Conservation (phyloP, 2,888 invertebrate species). For the Dolichomitus sp. region DNA sequence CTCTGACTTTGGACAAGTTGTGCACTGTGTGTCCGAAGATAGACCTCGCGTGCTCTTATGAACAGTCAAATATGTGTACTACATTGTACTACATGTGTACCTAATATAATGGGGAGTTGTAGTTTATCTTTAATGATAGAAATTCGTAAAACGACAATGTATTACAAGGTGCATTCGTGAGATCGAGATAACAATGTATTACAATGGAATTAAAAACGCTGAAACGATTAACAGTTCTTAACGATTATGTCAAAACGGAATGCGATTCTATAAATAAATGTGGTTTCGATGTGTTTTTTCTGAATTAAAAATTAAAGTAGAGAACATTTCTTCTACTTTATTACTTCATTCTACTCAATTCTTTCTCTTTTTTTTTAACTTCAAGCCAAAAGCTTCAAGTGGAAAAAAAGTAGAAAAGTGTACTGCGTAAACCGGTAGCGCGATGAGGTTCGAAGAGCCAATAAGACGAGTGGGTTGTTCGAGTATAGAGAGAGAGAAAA, state of each 20-base stretch:
- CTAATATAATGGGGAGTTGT: constrained; percentile 39
- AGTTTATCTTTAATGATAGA: constrained; percentile 23
- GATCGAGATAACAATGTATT: background rate
- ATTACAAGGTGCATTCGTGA: background rate
- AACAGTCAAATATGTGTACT: constrained; percentile 49
- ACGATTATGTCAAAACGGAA: background rate
- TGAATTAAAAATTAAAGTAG: background rate
- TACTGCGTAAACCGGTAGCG: constrained; percentile 43
- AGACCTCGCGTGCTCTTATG: constrained; percentile 60
- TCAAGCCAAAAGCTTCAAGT: background rate
- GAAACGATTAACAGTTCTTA: background rate
- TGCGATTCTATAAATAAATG: background rate
- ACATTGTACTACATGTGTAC: constrained; percentile 49
- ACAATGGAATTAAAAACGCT: constrained; percentile 17
- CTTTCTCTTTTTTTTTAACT: too few relatives aligned
- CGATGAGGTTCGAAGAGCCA: constrained; percentile 58
- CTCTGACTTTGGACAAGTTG: constrained; percentile 34
- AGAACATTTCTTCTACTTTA: too few relatives aligned
- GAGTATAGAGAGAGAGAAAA: constrained; percentile 34
- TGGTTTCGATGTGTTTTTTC: background rate
- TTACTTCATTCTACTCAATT: too few relatives aligned
- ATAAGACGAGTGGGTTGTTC: constrained; percentile 64
- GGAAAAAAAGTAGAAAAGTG: constrained; percentile 15
- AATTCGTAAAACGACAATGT: constrained; percentile 21
- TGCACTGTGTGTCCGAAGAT: constrained; percentile 28